Base-by-base conservation (phyloP, 2,113 vertebrate genomes). In the Percina caprodes region DNA sequence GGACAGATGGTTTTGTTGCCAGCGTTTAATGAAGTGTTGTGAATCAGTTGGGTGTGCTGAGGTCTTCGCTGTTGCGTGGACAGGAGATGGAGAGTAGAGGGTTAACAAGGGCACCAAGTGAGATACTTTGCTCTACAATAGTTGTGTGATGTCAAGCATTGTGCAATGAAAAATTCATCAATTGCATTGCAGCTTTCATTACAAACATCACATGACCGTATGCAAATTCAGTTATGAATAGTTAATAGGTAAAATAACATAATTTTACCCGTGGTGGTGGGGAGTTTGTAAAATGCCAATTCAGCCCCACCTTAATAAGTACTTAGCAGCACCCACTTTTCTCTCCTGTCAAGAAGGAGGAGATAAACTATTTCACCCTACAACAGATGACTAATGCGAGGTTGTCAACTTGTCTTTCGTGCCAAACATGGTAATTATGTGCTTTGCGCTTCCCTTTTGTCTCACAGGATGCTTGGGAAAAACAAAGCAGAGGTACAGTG, bases 291-390 rank as follows among this genome's bases (percentile, higher is more conserved):
- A 89, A 89, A 84, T 35, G 56, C 45, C 65, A 83, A 72, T 68
- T 79, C 63, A 83, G 55, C 58, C 49, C 35, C 49, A 51, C 49
- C 58, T 62, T 87, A 79, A 82, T 81, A 83, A 88, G 63, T 42
- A 74, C 66, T 11, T 33, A 68, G 77, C 45, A 42, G 49, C 66
- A 78, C 35, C 67, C 24, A 58, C 67, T 58, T 77, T 74, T 76
- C 65, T 79, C 58, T 80, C 45, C 72, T 61, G 86, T 83, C 85
- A 87, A 24, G 61, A 58, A 82, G 73, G 74, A 84, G 77, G 85
- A 93, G 83, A 89, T 91, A 92, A 94, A 91, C 89, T 82, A 87
- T 92, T 90, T 89, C 90, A 91, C 86, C 88, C 90, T 86, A 80
- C 48, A n/a, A 86, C 84, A 87, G 82, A 85, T 91, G 39, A 42